Base-by-base conservation (phyloP, 1,140 invertebrate genomes). In the Ditylenchus dipsaci region DNA sequence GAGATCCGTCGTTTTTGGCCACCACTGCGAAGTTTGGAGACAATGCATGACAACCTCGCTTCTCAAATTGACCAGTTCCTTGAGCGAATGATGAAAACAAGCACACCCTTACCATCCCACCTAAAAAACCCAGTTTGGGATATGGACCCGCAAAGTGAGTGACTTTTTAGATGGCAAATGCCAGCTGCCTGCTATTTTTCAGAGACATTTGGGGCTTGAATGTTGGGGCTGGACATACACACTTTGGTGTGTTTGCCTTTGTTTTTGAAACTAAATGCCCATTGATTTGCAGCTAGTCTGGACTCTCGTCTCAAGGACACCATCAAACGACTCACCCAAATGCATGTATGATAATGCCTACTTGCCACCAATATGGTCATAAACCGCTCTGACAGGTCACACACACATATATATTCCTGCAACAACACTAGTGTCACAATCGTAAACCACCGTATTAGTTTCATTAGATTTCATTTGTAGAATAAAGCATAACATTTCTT, bases 1-100 rank as follows among this genome's bases (percentile, higher is more conserved):
- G 79, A 81, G 59, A 81, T 81, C 30, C 62, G 71, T n/a, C 70
- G 79, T 11, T 81, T 81, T 68, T 83, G 81, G 81, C 79, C 79
- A 0, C 79, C 79, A 9, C 70, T 81, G 15, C 74, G 79, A 19
- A 78, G 74, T 5, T 67, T 81, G 15, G 79, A 81, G 65, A 83
- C 79, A 5, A 72, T 83, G 23, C 80, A 82, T 64, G 78, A 81
- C 53, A 75, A 68, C 29, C 72, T 81, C 27, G 43, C 60, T 15
- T 78, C 74, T 15, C 70, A 81, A 30, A 67, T 81, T 19, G 81
- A 83, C 59, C 60, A 68, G 26, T 81, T 81, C 42, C 58, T 81
- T 15, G 69, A 77, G 33, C 26, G 73, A 38, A 72, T 81, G 17
- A 56, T 83, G 17, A 81, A 65, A 17, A 77, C 58, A 23, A 33